Conservation (phyloP, 1,140 invertebrate genomes). For the Phymorhynchus buccinoides region DNA sequence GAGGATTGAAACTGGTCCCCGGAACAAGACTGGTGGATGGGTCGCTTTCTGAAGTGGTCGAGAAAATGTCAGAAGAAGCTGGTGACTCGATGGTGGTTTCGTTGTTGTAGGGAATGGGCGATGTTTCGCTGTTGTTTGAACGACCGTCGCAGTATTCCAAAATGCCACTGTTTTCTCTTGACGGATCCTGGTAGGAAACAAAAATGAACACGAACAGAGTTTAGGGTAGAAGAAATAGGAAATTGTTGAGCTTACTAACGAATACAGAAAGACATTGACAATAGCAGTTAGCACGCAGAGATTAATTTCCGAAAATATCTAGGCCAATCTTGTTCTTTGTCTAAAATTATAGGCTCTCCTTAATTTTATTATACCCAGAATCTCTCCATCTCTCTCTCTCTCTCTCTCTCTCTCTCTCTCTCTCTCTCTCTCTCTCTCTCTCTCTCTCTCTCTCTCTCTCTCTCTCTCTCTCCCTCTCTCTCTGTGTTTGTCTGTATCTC, state of each 20-base stretch:
- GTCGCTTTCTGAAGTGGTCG: not conserved
- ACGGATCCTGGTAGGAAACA: not conserved
- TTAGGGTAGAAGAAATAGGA: too few species aligned
- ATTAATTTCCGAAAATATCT: too few species aligned
- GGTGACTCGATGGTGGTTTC: constrained; percentile 15
- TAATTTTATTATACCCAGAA: too few species aligned
- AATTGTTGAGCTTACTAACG: too few species aligned
- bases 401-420: constrained; percentile 10
- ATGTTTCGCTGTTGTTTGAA: not conserved
- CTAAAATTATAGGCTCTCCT: too few species aligned
- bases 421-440: constrained; percentile 18
- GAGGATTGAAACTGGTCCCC: not conserved
- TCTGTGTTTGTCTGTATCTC: too few species aligned
- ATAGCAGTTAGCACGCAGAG: too few species aligned
- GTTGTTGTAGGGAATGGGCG: not conserved
- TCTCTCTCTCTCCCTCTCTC: constrained; percentile 6
- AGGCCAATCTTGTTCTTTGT: too few species aligned
- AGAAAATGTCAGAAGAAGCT: not conserved
- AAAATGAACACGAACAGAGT: too few species aligned
- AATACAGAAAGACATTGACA: too few species aligned
- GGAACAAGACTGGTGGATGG: not conserved
- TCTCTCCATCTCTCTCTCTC: too few species aligned
- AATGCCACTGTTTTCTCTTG: not conserved
- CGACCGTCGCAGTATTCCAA: not conserved
- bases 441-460: constrained; percentile 10